These are phyloP conservation scores for Atractosteus spatula DNA, from an alignment of 2,113 vertebrate species.

Conservation along the genomic window DNA sequence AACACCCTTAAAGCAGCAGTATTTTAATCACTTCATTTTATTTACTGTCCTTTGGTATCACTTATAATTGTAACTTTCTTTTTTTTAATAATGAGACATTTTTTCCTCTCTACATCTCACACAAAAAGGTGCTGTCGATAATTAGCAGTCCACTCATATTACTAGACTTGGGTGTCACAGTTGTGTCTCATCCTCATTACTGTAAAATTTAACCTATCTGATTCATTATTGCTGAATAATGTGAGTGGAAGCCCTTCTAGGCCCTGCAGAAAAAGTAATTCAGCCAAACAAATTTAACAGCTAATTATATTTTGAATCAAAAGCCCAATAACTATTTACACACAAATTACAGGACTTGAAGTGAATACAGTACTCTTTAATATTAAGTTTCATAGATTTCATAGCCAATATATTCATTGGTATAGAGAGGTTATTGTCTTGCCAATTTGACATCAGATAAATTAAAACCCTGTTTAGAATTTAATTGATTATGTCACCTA, in stretches of 20 bases:
- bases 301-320: slow-evolving; percentile 91
- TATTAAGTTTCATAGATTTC: slow-evolving; percentile 99
- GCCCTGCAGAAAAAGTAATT: slow-evolving; percentile 82
- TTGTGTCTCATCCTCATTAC: slow-evolving; percentile 83
- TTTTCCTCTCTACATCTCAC: slow-evolving; percentile 71
- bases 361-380: slow-evolving; percentile 88
- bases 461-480: slow-evolving; percentile 92
- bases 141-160: slow-evolving; percentile 81
- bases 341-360: slow-evolving; percentile 97
- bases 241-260: slow-evolving; percentile 74
- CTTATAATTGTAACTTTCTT: slow-evolving; percentile 85
- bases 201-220: slow-evolving; percentile 83
- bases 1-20: slow-evolving; percentile 88
- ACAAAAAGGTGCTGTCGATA: slow-evolving; percentile 78
- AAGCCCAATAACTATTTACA: slow-evolving; percentile 89
- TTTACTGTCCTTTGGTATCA: slow-evolving; percentile 85
- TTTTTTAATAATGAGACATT: slow-evolving; percentile 82
- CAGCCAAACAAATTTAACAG: slow-evolving; percentile 84
- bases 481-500: slow-evolving; percentile 75
- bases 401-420: slow-evolving; percentile 98
- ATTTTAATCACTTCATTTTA: slow-evolving; percentile 98
- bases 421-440: slow-evolving; percentile 96
- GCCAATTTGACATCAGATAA: slow-evolving; percentile 97
- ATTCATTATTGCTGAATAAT: slow-evolving; percentile 85
- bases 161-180: slow-evolving; percentile 82